phyloP scores from a whole-genome alignment of 2,888 invertebrate species.

The Auanema sp. region DNA sequence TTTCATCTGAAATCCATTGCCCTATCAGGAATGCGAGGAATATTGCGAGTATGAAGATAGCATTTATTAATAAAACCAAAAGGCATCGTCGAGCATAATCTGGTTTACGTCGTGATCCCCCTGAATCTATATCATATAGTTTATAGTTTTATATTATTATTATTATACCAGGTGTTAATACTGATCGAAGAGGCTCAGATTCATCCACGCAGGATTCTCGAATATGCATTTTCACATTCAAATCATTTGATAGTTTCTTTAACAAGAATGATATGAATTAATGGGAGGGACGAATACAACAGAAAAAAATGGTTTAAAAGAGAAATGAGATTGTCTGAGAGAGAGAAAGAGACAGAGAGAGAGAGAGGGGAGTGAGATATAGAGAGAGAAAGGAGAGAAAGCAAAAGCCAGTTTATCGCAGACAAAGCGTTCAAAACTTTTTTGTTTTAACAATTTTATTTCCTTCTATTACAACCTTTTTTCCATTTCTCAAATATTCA shows the following conservation, averaged over 20 bases:
- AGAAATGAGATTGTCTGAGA: constrained; percentile 3
- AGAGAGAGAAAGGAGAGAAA: background rate
- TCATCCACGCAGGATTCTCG: constrained; percentile 19
- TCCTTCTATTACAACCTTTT: no score
- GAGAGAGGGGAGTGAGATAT: background rate
- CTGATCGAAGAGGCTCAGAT: constrained; percentile 9
- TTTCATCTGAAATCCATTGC: constrained; percentile 49
- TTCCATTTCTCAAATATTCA: no score
- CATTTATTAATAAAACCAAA: constrained; percentile 47
- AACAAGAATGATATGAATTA: constrained; percentile 8
- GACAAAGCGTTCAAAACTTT: no score
- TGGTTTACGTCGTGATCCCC: constrained; percentile 68
- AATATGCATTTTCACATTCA: constrained; percentile 5
- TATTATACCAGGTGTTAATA: background rate
- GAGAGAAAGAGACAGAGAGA: background rate
- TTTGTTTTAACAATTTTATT: no score
- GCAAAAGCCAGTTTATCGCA: no score
- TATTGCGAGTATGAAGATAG: constrained; percentile 51
- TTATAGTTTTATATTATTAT: no score
- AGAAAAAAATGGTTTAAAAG: background rate
- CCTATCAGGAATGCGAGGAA: constrained; percentile 53
- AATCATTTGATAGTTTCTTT: constrained; percentile 6
- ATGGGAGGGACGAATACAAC: background rate
- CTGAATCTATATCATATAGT: background rate
- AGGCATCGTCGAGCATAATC: constrained; percentile 66